phyloP scores from a whole-genome alignment of 1,140 invertebrate genomes.

The Diabrotica undecimpunctata region DNA sequence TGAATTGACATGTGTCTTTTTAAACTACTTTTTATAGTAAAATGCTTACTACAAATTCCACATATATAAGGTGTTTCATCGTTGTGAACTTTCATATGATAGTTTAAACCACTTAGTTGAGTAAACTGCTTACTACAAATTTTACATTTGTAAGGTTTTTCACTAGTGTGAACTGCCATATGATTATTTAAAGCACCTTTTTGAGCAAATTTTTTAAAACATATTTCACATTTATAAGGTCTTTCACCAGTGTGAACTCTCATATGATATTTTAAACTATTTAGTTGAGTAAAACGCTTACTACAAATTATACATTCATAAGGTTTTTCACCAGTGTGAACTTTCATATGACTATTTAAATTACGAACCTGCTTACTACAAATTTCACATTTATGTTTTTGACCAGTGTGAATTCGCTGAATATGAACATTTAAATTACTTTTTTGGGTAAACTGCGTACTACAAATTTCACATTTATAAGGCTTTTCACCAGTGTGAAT shows the following conservation, averaged over 20 bases:
- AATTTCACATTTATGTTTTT: no score
- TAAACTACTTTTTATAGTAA: not conserved
- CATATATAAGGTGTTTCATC: not conserved
- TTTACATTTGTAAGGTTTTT: not conserved
- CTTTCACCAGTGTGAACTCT: not conserved
- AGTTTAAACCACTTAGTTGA: not conserved
- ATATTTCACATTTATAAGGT: not conserved
- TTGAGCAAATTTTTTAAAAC: not conserved
- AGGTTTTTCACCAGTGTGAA: no score
- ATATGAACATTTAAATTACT: no score
- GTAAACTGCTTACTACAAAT: not conserved
- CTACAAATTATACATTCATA: no score
- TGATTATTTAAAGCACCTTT: not conserved
- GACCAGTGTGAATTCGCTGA: no score
- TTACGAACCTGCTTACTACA: no score
- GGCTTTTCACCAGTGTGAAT: no score
- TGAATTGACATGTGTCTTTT: not conserved
- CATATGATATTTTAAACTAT: no score
- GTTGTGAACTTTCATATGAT: not conserved
- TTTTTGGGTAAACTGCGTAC: no score
- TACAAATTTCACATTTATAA: no score
- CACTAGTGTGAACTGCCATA: not conserved
- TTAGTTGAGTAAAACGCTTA: no score
- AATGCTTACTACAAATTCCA: not conserved
- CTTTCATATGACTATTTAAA: no score